Evolutionary conservation across 2,113 vertebrate species (phyloP), one percentile per base, ranked within the genome.

Genomic region (Centropus unirufus): DNA sequence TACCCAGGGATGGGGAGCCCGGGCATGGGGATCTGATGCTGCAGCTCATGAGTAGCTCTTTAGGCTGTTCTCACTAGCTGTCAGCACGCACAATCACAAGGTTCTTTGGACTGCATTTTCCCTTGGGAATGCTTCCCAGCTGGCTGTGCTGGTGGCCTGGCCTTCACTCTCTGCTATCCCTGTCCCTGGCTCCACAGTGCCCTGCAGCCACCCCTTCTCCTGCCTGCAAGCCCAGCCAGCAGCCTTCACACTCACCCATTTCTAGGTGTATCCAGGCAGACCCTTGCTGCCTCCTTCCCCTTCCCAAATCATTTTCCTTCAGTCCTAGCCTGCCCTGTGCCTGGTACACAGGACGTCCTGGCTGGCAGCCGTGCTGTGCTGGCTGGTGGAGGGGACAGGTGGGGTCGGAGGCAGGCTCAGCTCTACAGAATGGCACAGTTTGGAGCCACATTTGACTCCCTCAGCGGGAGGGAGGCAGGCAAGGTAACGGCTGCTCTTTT

Each of bases 361-460:
- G 89, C 91, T 84, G 83, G 64, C 61, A 81, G 80, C 80, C 17
- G 7, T 3, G 0, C 82, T 30, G 34, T 81, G 84, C 89, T 0
- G n/a, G 90, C 66, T 72, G 72, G 55, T 57, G 57, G 52, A 97
- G 70, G 72, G 84, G 91, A 91, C 94, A 95, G 78, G 93, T 91
- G 85, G 93, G 91, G 90, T 89, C 39, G 0, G 78, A 90, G 84
- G 75, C 78, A 83, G 44, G 58, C 59, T 95, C 77, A 88, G 82
- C 64, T 96, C 85, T 80, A 82, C 75, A 74, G 83, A 85, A 82
- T 61, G 86, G 68, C 88, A 94, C 85, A 55, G 40, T 82, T 81
- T 6, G 4, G 88, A 94, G 83, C 77, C 85, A 59, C 91, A 87
- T 93, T 95, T 77, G 73, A 94, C 70, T 94, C 51, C 66, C 89